A percentile compares a stretch with the other conserved stretches of the same genome.
Conservation (phyloP, 2,797 vertebrate genomes). For the Podargus strigoides region DNA sequence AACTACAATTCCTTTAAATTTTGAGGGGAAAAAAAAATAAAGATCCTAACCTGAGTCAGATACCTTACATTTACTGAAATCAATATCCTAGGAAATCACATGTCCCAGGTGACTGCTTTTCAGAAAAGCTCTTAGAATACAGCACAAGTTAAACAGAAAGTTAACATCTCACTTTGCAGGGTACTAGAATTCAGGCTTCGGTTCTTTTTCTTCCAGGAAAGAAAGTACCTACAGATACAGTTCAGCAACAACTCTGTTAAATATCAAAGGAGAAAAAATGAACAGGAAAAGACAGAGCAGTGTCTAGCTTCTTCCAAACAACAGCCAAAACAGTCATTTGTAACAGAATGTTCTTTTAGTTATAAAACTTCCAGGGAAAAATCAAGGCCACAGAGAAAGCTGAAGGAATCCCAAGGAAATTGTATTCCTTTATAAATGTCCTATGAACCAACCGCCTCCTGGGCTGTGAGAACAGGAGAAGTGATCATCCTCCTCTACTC, state of each 20-base stretch:
- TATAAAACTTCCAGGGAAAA: not conserved
- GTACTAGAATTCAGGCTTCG: not conserved
- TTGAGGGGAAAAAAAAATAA: not conserved
- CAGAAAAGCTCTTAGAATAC: not conserved
- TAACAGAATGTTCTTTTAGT: not conserved
- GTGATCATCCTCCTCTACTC: not conserved
- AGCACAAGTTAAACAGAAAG: not conserved
- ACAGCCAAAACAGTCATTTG: not conserved
- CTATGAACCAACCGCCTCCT: not conserved
- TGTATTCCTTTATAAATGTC: not conserved
- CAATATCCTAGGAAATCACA: not conserved
- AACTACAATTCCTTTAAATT: not conserved
- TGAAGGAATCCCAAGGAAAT: not conserved
- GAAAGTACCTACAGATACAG: not conserved
- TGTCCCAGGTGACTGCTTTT: not conserved
- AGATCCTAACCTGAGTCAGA: not conserved
- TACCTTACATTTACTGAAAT: not conserved
- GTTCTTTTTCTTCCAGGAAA: not conserved
- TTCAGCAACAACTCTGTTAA: conserved; percentile 1
- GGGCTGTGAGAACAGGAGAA: not conserved
- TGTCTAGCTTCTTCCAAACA: not conserved
- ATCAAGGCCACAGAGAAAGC: not conserved
- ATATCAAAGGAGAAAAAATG: not conserved
- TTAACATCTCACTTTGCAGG: not conserved
- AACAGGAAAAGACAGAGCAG: not conserved